Evolutionary conservation across 2,888 invertebrate genomes (phyloP).

Genomic region (Acholoe squamosa): DNA sequence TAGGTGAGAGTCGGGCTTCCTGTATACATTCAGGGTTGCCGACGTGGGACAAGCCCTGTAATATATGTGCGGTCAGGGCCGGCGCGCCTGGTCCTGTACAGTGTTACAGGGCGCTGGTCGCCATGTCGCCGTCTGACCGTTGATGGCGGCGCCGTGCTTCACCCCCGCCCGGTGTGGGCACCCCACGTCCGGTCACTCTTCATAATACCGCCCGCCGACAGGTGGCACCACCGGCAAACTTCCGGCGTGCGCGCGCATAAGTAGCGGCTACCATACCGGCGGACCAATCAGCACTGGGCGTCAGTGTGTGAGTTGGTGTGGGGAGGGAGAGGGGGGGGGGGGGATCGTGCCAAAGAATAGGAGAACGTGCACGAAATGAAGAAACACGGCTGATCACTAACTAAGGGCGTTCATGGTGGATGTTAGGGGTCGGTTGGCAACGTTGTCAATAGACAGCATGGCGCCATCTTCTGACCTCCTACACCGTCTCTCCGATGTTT

Average conservation of each 20-base stretch:
- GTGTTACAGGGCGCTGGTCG: conserved; percentile 16
- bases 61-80: conserved; percentile 32
- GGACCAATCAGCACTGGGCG: neutral
- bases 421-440: no score
- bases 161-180: neutral
- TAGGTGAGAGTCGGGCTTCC: no score
- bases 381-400: conserved; percentile 17
- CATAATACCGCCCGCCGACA: conserved; percentile 40
- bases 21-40: neutral
- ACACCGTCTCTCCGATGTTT: neutral
- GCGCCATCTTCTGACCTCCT: neutral
- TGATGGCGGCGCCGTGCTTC: neutral
- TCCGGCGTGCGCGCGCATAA: conserved; percentile 56
- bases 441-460: neutral
- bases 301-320: neutral
- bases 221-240: conserved; percentile 55
- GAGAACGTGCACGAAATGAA: conserved; percentile 30
- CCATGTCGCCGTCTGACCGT: neutral
- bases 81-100: neutral
- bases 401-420: neutral
- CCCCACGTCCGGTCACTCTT: conserved; percentile 43
- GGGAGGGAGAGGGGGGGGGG: neutral
- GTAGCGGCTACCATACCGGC: neutral
- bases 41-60: neutral
- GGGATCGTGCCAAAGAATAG: neutral